Evolutionary conservation across 2,113 vertebrate species (phyloP).

Genomic region (Pristiophorus japonicus): DNA sequence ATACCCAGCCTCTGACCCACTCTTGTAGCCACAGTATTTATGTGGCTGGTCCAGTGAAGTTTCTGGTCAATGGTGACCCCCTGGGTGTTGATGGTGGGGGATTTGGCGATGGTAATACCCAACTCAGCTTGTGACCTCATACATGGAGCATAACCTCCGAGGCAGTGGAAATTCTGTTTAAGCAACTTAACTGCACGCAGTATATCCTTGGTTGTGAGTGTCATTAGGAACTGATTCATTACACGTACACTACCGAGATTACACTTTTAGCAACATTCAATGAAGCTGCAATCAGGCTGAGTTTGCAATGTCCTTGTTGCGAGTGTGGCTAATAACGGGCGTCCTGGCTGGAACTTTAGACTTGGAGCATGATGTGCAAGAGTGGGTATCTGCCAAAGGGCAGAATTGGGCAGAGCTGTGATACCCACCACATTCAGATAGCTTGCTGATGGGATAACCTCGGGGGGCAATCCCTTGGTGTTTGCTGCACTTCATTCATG

Average conservation of each 20-base stretch:
- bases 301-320: neutral
- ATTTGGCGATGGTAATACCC: too few relatives aligned
- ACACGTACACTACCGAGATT: neutral
- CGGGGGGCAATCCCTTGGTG: neutral
- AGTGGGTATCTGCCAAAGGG: too few relatives aligned
- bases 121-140: neutral
- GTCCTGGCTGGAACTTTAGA: neutral
- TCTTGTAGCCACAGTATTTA: too few relatives aligned
- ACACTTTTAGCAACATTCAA: neutral
- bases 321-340: neutral
- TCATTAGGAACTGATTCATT: neutral
- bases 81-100: too few relatives aligned
- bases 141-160: neutral
- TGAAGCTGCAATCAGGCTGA: neutral
- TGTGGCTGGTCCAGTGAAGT: too few relatives aligned
- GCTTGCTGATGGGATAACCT: neutral
- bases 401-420: neutral
- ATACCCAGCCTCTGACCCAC: too few relatives aligned
- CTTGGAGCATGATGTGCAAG: neutral
- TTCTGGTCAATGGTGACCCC: too few relatives aligned
- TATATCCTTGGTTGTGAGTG: neutral
- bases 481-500: neutral
- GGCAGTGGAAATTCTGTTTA: neutral
- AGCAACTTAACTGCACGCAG: neutral
- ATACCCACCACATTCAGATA: neutral